phyloP scores from a whole-genome alignment of 2,797 vertebrate species.

The Coccyzus lansbergi region DNA sequence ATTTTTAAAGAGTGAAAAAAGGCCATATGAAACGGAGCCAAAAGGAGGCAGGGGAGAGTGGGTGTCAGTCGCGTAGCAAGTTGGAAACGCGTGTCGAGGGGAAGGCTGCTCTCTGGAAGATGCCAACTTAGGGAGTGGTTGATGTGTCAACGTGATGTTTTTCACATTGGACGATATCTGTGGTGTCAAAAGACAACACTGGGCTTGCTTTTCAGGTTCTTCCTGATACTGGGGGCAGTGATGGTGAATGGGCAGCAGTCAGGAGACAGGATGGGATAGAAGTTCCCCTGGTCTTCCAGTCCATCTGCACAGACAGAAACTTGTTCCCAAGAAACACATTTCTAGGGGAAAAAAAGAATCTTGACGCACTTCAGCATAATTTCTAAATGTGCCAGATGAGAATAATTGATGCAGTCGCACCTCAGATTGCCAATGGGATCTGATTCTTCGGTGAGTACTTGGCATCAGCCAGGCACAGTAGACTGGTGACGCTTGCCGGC shows the following conservation, averaged over 20 bases:
- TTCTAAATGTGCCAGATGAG: constrained; percentile 20
- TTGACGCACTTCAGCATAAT: background rate
- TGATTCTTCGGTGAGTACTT: background rate
- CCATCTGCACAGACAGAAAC: background rate
- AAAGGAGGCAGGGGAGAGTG: background rate
- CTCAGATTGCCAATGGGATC: constrained; percentile 9
- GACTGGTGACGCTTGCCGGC: background rate
- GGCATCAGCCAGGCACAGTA: background rate
- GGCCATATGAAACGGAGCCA: background rate
- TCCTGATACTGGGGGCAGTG: background rate
- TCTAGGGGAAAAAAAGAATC: background rate
- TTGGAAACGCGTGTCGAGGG: accelerated
- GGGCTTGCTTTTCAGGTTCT: background rate
- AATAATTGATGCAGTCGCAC: background rate
- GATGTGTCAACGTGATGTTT: background rate
- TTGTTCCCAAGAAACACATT: background rate
- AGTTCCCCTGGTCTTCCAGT: background rate
- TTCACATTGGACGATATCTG: background rate
- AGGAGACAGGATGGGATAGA: background rate
- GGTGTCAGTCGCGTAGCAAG: background rate
- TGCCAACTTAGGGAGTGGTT: background rate
- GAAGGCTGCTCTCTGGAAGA: background rate
- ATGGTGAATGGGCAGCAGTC: background rate
- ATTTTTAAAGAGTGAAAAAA: background rate
- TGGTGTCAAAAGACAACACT: background rate